phyloP scores from a whole-genome alignment of 2,888 invertebrate species.

The Dasysyrphus tricinctus region DNA sequence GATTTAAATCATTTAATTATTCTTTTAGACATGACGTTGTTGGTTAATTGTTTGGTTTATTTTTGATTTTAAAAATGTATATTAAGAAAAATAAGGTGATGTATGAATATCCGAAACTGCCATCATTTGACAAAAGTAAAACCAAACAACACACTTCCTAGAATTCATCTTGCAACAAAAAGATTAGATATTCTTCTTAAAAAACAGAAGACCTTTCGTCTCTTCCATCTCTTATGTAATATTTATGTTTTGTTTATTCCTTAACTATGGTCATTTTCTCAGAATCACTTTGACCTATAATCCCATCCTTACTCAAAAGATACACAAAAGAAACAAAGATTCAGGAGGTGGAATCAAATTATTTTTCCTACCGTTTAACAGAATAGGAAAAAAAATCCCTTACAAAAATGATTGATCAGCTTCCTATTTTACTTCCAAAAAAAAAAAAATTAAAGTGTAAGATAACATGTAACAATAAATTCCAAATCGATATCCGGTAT shows the following conservation, averaged over 20 bases:
- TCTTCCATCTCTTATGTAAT: constrained; percentile 47
- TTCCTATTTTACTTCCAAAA: background rate
- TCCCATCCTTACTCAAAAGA: constrained; percentile 43
- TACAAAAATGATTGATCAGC: constrained; percentile 36
- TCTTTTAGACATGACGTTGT: too few relatives aligned
- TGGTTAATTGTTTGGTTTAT: too few relatives aligned
- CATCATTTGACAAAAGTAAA: background rate
- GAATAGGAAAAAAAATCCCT: constrained; percentile 1
- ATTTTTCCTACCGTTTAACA: constrained; percentile 27
- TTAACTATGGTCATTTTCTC: constrained; percentile 40
- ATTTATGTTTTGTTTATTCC: constrained; percentile 22
- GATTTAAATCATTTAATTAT: too few relatives aligned
- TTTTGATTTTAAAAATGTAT: too few relatives aligned
- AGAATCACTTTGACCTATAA: constrained; percentile 37
- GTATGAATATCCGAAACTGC: background rate
- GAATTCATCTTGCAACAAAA: background rate
- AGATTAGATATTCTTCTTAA: background rate
- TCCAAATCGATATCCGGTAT: constrained; percentile 70
- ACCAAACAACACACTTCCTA: constrained; percentile 15
- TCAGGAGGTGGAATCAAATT: constrained; percentile 60
- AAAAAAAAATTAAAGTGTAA: constrained; percentile 31
- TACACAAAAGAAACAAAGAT: constrained; percentile 19
- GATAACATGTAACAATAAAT: constrained; percentile 52
- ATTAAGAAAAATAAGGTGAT: background rate
- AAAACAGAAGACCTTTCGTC: background rate